Percentiles rank a stretch among this genome's conserved stretches.
Evolutionary conservation across 2,888 invertebrate species (phyloP).

Genomic region (Tipula lateralis): DNA sequence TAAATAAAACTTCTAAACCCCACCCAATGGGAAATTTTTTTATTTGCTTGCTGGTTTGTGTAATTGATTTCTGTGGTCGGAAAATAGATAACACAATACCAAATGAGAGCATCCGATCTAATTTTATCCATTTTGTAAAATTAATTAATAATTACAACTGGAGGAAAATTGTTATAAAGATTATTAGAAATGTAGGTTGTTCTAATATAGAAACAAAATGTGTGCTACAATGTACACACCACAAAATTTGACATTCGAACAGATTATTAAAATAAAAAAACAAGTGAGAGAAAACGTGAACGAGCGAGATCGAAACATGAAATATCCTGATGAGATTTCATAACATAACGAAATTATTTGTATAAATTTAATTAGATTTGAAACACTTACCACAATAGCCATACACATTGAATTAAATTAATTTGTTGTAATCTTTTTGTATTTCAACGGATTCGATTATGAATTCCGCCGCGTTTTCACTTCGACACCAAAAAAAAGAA

Average conservation of each 20-base stretch:
- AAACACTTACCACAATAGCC: conserved; percentile 72
- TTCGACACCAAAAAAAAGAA: background rate
- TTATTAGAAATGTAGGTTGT: background rate
- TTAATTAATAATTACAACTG: no score
- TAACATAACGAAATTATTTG: background rate
- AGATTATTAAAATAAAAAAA: background rate
- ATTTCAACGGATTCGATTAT: background rate
- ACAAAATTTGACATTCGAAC: background rate
- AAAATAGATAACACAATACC: background rate
- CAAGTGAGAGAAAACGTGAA: background rate
- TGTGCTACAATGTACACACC: background rate
- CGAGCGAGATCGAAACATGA: background rate
- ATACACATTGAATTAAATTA: conserved; percentile 61
- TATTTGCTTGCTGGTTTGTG: background rate
- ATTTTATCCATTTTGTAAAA: background rate
- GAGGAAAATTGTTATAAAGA: background rate
- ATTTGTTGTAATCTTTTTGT: background rate
- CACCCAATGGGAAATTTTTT: background rate
- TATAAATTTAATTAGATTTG: background rate
- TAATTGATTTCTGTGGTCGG: background rate
- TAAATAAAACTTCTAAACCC: background rate
- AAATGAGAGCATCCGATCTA: background rate
- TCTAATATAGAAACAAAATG: background rate
- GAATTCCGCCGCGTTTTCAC: background rate
- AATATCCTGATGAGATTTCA: background rate